A percentile compares a stretch with the other conserved stretches of the same genome.
Evolutionary conservation across 1,140 invertebrate species (phyloP).

Genomic region (Araneus ventricosus): DNA sequence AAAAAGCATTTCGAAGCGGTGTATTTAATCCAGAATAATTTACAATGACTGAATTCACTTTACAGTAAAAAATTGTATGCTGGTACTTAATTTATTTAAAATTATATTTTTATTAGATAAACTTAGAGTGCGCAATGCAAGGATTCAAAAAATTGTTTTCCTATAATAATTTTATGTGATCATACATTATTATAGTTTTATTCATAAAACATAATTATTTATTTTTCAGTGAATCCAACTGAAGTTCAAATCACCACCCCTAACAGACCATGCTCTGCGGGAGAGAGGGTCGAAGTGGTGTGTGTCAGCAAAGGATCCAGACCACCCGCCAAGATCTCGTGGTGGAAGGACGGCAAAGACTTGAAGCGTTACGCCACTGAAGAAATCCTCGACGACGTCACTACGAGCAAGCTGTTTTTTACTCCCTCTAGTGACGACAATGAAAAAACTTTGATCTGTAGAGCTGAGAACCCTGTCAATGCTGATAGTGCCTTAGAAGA

Average conservation of each 20-base stretch:
- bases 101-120: too few relatives aligned
- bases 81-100: too few relatives aligned
- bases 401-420: slow-evolving; percentile 75
- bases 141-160: too few relatives aligned
- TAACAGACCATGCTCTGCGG: slow-evolving; percentile 85
- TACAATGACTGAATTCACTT: too few relatives aligned
- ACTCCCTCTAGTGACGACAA: slow-evolving; percentile 88
- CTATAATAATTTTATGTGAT: too few relatives aligned
- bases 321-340: slow-evolving; percentile 91
- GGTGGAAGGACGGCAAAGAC: slow-evolving; percentile 85
- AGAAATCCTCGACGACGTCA: slow-evolving; percentile 71
- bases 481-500: slow-evolving; percentile 76
- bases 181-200: too few relatives aligned
- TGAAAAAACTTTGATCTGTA: slow-evolving; percentile 89
- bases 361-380: slow-evolving; percentile 59
- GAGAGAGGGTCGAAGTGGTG: slow-evolving; percentile 87
- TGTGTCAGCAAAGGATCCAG: slow-evolving; percentile 91
- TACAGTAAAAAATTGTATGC: too few relatives aligned
- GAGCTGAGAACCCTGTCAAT: slow-evolving; percentile 87
- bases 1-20: too few relatives aligned
- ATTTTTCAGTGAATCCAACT: slow-evolving; percentile 87
- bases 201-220: background rate
- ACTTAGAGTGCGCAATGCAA: too few relatives aligned
- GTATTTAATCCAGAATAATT: too few relatives aligned
- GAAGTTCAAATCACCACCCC: slow-evolving; percentile 87